Evolutionary conservation across 53 echinoderm and acorn worm genomes (phyloP), one percentile per base, ranked within the genome.

Genomic region (Astropecten irregularis): DNA sequence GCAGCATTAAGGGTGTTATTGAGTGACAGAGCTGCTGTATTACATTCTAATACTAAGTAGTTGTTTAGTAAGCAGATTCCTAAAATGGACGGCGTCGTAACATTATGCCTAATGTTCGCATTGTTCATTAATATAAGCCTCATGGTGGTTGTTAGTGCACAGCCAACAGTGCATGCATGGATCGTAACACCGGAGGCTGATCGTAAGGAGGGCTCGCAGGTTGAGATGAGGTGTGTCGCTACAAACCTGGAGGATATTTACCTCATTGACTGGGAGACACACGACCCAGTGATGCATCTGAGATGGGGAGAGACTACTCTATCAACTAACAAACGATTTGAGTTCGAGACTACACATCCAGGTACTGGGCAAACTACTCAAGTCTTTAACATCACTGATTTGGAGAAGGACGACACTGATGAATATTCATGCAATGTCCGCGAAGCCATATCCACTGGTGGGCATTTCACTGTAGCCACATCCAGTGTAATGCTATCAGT

Each of bases 381-480:
- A 66, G 13, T 34, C 21, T 47, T 77, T 10, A 77, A 15, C n/a
- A 62, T 77, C 32, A 62, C 23, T 47, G 50, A 77, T 44, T 18
- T 30, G 62, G 61, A 77, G 61, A 62, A 18, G 13, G 62, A 46
- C 7, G 62, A 74, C 57, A 37, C 55, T 40, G 57, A 57, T 40
- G 58, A 74, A 57, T 74, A 74, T 40, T 4, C 56, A 39, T 74
- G 74, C 38, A 22, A 74, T 39, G 74, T 74, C 18, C 36, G 6
- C 0, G 16, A 57, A 3, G 40, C 40, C 7, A 36, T 55, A 1
- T 1, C 2, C 0, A 56, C 55, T 33, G 74, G 74, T 22, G 3
- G n/a, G n/a, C n/a, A 0, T 22, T 0, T 4, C 27, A 40, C 22
- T 57, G 26, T 74, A 57, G 40, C 57, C 7, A 21, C 57, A 37